Percentiles rank a stretch among this genome's conserved stretches.
Conservation (phyloP, 2,113 vertebrate genomes). For the Rutilus rutilus region DNA sequence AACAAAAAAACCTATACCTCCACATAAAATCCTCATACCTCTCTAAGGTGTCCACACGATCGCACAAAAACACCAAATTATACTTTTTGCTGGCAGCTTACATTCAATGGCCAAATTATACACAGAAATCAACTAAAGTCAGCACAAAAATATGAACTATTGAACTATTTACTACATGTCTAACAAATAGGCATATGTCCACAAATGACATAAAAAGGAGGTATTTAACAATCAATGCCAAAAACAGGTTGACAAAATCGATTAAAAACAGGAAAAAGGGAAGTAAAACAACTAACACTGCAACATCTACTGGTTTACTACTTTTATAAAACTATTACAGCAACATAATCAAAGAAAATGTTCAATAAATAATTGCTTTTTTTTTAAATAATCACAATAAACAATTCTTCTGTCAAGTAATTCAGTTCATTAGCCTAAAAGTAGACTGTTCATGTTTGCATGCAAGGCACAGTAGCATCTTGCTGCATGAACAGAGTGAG, state of each 20-base stretch:
- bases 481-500: not conserved
- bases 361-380: not conserved
- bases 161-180: not conserved
- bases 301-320: not conserved
- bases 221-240: not conserved
- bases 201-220: not conserved
- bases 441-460: too few species aligned
- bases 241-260: too few species aligned
- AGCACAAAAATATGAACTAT: not conserved
- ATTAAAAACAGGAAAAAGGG: too few species aligned
- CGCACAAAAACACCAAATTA: not conserved
- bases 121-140: not conserved
- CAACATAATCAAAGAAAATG: not conserved
- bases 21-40: conserved; percentile 34
- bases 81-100: not conserved
- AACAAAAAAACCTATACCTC: conserved; percentile 57
- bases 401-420: not conserved
- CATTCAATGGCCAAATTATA: not conserved
- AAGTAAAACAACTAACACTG: not conserved
- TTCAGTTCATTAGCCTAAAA: not conserved
- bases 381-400: not conserved
- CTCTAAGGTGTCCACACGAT: conserved; percentile 45
- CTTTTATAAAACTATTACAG: not conserved
- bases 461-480: not conserved
- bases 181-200: not conserved